Conservation (phyloP, 2,888 invertebrate genomes). For the Coleophora flavipennella region DNA sequence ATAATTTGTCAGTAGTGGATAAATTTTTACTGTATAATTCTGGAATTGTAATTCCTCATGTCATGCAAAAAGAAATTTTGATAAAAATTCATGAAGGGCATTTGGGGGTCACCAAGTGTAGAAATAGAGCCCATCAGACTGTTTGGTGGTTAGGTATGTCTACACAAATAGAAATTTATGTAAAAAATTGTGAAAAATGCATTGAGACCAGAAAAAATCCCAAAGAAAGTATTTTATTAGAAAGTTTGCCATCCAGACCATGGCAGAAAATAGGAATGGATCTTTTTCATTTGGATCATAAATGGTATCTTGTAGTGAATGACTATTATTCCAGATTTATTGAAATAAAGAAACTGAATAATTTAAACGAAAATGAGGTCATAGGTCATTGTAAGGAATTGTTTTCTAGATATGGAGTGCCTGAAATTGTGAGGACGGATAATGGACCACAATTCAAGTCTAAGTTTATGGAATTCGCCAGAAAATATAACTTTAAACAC, state of each 20-base stretch:
- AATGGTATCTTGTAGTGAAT: constrained; percentile 6
- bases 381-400: constrained; percentile 2
- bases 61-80: constrained; percentile 4
- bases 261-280: constrained; percentile 9
- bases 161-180: constrained; percentile 1
- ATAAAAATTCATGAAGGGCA: constrained; percentile 7
- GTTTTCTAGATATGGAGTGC: constrained; percentile 6
- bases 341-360: constrained; percentile 2
- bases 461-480: constrained; percentile 6
- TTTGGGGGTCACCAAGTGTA: constrained; percentile 8
- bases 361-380: constrained; percentile 1
- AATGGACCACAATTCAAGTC: constrained; percentile 6
- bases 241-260: constrained; percentile 1
- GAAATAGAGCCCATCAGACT: constrained; percentile 6
- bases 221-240: not conserved
- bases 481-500: constrained; percentile 1
- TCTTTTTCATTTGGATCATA: constrained; percentile 4
- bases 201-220: not conserved
- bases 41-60: not conserved
- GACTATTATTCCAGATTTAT: constrained; percentile 10
- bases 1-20: constrained; percentile 1
- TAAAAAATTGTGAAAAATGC: not conserved
- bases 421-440: constrained; percentile 6
- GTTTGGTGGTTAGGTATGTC: constrained; percentile 10
- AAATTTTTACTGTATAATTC: not conserved